Evolutionary conservation across 2,888 invertebrate genomes (phyloP), one percentile per base, ranked within the genome.

Genomic region (Mantis religiosa): DNA sequence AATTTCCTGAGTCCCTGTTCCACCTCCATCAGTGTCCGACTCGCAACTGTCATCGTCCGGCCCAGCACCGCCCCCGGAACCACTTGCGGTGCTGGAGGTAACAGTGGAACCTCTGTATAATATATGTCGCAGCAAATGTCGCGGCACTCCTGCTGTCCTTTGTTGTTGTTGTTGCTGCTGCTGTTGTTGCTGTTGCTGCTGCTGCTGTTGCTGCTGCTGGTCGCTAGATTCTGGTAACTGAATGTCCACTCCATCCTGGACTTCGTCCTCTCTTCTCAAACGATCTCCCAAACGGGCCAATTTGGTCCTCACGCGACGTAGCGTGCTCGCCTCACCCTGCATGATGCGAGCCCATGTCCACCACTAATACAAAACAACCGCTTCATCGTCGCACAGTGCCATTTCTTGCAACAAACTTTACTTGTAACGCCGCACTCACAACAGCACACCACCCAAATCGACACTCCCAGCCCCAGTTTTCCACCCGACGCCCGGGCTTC

Each of bases 71-170:
- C 82, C 34, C 82, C 82, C 34, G 91, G 83, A 30, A 27, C 71
- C 82, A 83, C 89, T 87, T 84, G 84, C 82, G 20, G 54, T 71
- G 20, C 54, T 71, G 20, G 54, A 71, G 54, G 54, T 71, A 20
- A 71, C 54, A 6, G 54, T 71, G 20, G 54, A 71, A 87, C 84
- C 89, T 27, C 89, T 88, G 87, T 89, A 89, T 34, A 91, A 88
- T n/a, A 91, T 90, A 82, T 90, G 91, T 7, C 90, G 88, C 41
- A 91, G 89, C 82, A 91, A 89, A 82, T 91, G 91, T 84, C 90
- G 81, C 15, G 84, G 90, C 41, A 85, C 87, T 14, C 88, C 82
- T 27, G 85, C 88, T 87, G 85, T 81, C 85, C 85, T 83, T 71
- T 89, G 87, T n/a, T 25, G 27, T 9, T 71, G 28, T 8, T 7